Percentiles rank a stretch among this genome's conserved stretches.
Evolutionary conservation across 2,888 invertebrate genomes (phyloP).

Genomic region (Pimpla rufipes): DNA sequence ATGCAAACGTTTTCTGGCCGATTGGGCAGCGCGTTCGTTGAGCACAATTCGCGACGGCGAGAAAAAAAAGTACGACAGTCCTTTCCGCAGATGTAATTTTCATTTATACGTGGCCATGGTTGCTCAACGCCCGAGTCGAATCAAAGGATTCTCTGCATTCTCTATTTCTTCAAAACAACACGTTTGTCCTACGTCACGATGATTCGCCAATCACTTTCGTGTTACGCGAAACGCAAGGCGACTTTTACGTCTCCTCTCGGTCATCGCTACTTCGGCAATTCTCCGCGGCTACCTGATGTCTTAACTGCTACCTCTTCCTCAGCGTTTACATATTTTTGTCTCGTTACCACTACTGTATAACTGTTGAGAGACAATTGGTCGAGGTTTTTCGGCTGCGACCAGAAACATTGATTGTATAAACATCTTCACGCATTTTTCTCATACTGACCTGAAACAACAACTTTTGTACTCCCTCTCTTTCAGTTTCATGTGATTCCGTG

Average conservation of each 20-base stretch:
- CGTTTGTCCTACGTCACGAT: not conserved
- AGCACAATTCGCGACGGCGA: constrained; percentile 9
- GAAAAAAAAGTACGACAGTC: not conserved
- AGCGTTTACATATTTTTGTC: constrained; percentile 39
- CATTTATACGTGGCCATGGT: not conserved
- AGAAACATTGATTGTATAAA: constrained; percentile 24
- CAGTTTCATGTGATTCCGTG: constrained; percentile 53
- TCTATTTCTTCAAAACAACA: not conserved
- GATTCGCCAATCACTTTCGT: constrained; percentile 4
- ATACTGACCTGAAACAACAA: constrained; percentile 40
- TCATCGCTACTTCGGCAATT: constrained; percentile 11
- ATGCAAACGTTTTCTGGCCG: constrained; percentile 12
- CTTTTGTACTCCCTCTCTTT: constrained; percentile 45
- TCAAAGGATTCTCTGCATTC: not conserved
- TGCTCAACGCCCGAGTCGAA: constrained; percentile 1
- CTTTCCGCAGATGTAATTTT: not conserved
- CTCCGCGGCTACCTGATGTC: constrained; percentile 33
- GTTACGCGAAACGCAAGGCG: not conserved
- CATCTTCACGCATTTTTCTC: constrained; percentile 52
- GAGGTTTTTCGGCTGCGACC: constrained; percentile 32
- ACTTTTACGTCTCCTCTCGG: constrained; percentile 9
- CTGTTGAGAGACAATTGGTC: constrained; percentile 17
- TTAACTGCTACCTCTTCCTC: constrained; percentile 43
- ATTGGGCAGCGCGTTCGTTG: constrained; percentile 16
- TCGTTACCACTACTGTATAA: constrained; percentile 43